These are phyloP conservation scores for Cyclophora albipunctata DNA, from an alignment of 2,888 invertebrate species.

Conservation along the genomic window DNA sequence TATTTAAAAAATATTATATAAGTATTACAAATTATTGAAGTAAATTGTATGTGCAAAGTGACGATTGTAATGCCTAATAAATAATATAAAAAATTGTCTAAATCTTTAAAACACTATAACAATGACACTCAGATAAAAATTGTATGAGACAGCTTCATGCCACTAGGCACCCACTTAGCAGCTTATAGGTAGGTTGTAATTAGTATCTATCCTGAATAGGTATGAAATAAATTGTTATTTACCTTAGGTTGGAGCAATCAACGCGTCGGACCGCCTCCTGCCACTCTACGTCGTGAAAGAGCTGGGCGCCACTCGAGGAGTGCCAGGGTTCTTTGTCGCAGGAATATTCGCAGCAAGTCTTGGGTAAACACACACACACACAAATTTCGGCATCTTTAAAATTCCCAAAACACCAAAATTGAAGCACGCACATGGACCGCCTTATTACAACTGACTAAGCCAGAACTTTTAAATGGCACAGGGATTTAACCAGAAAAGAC, in stretches of 20 bases:
- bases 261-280: slow-evolving; percentile 86
- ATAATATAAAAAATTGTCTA: no score
- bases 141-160: no score
- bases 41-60: no score
- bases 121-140: no score
- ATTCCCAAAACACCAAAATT: background rate
- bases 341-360: slow-evolving; percentile 97
- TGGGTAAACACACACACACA: slow-evolving; percentile 77
- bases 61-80: no score
- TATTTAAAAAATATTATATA: no score
- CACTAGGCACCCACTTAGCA: no score
- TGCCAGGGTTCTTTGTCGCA: slow-evolving; percentile 95
- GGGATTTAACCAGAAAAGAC: slow-evolving; percentile 49
- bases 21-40: no score
- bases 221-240: no score
- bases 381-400: background rate
- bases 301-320: slow-evolving; percentile 82
- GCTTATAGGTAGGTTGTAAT: no score
- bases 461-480: slow-evolving; percentile 28
- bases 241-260: slow-evolving; percentile 75
- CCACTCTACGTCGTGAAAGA: slow-evolving; percentile 92
- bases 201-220: no score
- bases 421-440: slow-evolving; percentile 18
- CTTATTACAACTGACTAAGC: slow-evolving; percentile 33
- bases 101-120: no score